These are phyloP conservation scores for Leptinotarsa lineolata DNA, from an alignment of 1,140 invertebrate species.

Conservation along the genomic window DNA sequence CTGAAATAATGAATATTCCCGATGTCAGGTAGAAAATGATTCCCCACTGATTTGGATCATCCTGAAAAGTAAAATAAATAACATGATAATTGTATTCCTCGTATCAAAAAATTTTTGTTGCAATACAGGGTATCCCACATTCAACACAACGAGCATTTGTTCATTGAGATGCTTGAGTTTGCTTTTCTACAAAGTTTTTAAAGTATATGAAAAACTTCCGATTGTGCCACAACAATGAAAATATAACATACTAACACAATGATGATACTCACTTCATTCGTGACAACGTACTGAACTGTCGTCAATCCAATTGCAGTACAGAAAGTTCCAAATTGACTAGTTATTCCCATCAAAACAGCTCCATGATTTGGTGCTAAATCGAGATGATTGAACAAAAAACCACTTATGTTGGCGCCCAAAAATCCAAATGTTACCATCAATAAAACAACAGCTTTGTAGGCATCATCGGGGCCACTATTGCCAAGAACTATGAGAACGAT, in stretches of 20 bases:
- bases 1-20: background rate
- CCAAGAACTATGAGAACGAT: background rate
- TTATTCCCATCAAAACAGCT: conserved; percentile 74
- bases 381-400: conserved; percentile 70
- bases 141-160: too few relatives aligned
- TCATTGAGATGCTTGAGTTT: too few relatives aligned
- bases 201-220: too few relatives aligned
- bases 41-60: conserved; percentile 31
- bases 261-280: conserved; percentile 60
- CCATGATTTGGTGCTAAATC: conserved; percentile 75
- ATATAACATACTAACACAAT: too few relatives aligned
- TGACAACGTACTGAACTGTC: conserved; percentile 65
- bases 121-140: too few relatives aligned
- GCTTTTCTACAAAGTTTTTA: too few relatives aligned
- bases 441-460: conserved; percentile 5
- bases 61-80: conserved; percentile 25
- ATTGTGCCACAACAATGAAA: too few relatives aligned
- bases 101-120: too few relatives aligned
- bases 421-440: background rate
- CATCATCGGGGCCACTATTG: background rate
- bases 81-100: background rate
- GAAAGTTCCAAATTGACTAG: conserved; percentile 73
- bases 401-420: conserved; percentile 66
- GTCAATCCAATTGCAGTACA: conserved; percentile 72
- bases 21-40: conserved; percentile 27